Evolutionary conservation across 2,888 invertebrate species (phyloP).

Genomic region (Pasiphila rectangulata): DNA sequence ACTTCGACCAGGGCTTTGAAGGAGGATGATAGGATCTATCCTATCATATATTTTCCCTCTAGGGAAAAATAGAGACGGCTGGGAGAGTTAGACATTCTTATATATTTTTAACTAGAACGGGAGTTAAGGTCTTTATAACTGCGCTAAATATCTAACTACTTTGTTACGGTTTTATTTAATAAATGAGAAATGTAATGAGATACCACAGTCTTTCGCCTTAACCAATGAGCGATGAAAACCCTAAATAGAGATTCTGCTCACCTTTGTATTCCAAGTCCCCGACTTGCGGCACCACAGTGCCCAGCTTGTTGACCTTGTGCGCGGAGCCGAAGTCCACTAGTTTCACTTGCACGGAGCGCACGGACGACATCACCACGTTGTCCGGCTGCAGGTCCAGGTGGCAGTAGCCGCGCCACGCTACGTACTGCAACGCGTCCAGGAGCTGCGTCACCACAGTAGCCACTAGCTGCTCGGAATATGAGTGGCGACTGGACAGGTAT

Average conservation of each 20-base stretch:
- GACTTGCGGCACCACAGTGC: constrained; percentile 84
- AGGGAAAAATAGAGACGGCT: too few relatives aligned
- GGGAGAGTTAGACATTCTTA: too few relatives aligned
- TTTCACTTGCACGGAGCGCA: constrained; percentile 92
- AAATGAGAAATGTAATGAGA: too few relatives aligned
- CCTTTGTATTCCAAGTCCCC: constrained; percentile 89
- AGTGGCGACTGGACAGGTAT: constrained; percentile 92
- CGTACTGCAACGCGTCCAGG: constrained; percentile 93
- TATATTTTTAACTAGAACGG: too few relatives aligned
- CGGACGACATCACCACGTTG: constrained; percentile 95
- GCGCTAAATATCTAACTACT: too few relatives aligned
- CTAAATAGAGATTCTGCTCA: constrained; percentile 42
- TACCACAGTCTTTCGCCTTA: too few relatives aligned
- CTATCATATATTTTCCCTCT: too few relatives aligned
- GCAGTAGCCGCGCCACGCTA: constrained; percentile 95
- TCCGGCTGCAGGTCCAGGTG: constrained; percentile 96
- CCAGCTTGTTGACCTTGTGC: constrained; percentile 89
- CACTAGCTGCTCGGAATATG: constrained; percentile 96
- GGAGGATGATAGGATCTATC: too few relatives aligned
- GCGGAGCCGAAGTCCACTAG: constrained; percentile 95
- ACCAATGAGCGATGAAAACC: too few relatives aligned
- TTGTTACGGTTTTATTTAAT: too few relatives aligned
- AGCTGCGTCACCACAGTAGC: constrained; percentile 92
- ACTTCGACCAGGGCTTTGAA: too few relatives aligned
- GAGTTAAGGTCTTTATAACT: too few relatives aligned